Percentiles rank a stretch among this genome's conserved stretches.
Evolutionary conservation across 2,113 vertebrate species (phyloP).

Genomic region (Oryzias woworae): DNA sequence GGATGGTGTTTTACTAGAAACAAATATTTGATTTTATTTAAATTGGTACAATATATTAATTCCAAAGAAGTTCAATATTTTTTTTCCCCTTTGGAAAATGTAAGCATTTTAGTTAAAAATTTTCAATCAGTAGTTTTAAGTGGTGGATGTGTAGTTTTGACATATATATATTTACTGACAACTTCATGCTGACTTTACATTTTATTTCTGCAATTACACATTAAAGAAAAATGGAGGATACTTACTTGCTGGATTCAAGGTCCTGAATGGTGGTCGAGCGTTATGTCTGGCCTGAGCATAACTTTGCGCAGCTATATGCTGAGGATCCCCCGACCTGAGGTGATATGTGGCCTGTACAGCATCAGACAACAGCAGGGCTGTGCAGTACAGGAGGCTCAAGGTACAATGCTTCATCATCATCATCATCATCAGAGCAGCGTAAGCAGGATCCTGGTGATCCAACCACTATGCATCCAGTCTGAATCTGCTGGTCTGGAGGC

Average conservation of each 20-base stretch:
- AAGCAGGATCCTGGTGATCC: constrained; percentile 6
- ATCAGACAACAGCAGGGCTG: constrained; percentile 59
- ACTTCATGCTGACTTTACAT: no score
- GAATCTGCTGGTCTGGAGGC: constrained; percentile 2
- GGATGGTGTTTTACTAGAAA: no score
- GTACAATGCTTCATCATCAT: constrained; percentile 62
- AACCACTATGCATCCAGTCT: background rate
- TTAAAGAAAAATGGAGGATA: background rate
- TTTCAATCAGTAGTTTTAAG: no score
- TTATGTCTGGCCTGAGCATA: constrained; percentile 64
- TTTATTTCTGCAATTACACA: background rate
- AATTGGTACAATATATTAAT: no score
- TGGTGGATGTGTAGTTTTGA: no score
- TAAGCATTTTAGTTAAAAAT: no score
- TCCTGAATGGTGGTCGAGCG: constrained; percentile 52
- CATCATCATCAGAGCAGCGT: constrained; percentile 53
- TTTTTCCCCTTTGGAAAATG: no score
- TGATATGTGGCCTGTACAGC: constrained; percentile 65
- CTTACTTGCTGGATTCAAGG: constrained; percentile 72
- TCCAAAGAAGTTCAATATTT: no score
- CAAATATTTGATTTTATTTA: no score
- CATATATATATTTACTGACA: no score
- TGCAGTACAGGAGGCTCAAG: constrained; percentile 57
- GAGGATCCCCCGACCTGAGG: constrained; percentile 41
- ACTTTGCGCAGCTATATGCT: constrained; percentile 63